phyloP scores from a whole-genome alignment of 2,797 vertebrate genomes.

The Protosalanx chinensis region DNA sequence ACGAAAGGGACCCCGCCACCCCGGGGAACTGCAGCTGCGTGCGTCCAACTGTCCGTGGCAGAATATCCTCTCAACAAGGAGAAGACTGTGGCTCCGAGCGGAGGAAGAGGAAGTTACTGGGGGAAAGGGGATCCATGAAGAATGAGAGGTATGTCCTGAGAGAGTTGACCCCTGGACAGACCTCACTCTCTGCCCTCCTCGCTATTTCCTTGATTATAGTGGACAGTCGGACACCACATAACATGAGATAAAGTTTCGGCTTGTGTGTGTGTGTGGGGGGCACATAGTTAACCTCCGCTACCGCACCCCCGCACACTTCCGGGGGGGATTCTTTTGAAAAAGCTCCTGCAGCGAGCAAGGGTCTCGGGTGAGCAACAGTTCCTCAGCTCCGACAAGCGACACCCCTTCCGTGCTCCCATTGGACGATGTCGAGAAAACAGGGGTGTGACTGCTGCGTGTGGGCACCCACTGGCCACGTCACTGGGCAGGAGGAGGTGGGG shows the following conservation, averaged over 20 bases:
- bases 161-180: constrained; percentile 43
- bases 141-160: constrained; percentile 50
- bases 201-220: constrained; percentile 50
- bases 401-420: constrained; percentile 46
- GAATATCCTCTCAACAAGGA: not conserved
- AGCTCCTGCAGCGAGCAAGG: constrained; percentile 40
- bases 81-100: not conserved
- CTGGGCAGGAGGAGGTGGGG: constrained; percentile 35
- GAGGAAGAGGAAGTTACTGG: not conserved
- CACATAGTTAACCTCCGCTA: constrained; percentile 31
- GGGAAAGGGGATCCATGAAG: constrained; percentile 51
- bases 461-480: constrained; percentile 45
- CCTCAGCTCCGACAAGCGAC: constrained; percentile 1
- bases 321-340: constrained; percentile 49
- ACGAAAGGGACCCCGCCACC: not conserved
- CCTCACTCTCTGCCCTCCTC: constrained; percentile 18
- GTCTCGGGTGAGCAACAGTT: constrained; percentile 37
- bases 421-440: constrained; percentile 34
- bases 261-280: constrained; percentile 23
- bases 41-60: not conserved
- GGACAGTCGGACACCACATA: constrained; percentile 46
- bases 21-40: not conserved
- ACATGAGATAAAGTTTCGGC: constrained; percentile 35
- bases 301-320: constrained; percentile 22
- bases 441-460: constrained; percentile 41